Evolutionary conservation across 1,140 invertebrate species (phyloP), one percentile per base, ranked within the genome.

Genomic region (Bombus polaris): DNA sequence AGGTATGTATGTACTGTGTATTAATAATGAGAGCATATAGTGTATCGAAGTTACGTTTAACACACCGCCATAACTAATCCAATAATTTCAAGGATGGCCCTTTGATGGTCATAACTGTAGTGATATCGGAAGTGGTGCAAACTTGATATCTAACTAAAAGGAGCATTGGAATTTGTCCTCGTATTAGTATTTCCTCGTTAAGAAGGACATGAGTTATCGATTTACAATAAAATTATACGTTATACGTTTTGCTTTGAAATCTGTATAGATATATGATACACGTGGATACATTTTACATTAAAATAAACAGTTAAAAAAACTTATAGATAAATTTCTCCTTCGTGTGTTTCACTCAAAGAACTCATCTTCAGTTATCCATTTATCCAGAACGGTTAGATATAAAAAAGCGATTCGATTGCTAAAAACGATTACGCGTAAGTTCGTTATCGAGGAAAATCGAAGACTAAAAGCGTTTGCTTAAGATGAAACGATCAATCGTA

Each of bases 51-150:
- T 75, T 57, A 35, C 47, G 18, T 39, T 76, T 76, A 76, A 76
- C 13, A 57, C 47, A 53, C 32, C 42, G n/a, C 57, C 57, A 72
- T 88, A 81, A 71, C 84, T 81, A 12, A 28, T 81, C 68, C 35
- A 68, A 72, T 82, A 76, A 87, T 44, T 37, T 59, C 74, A 28
- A 76, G 47, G 47, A 76, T 86, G 39, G 53, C 5, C 72, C 72
- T 82, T 88, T 81, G 66, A 72, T 66, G 37, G 53, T 53, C 44
- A 53, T 8, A 82, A 57, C 18, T 37, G 42, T 72, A 70, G 86
- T 42, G 72, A 66, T 39, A 59, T 37, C 47, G 25, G 9, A 37
- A 59, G 47, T 57, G 47, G 47, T 28, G 37, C 6, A 37, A 76
- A 59, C 74, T 53, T 71, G 62, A 72, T 66, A 80, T 74, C 25